Conservation (phyloP, 2,113 vertebrate genomes). For the Aspiorhynchus laticeps region DNA sequence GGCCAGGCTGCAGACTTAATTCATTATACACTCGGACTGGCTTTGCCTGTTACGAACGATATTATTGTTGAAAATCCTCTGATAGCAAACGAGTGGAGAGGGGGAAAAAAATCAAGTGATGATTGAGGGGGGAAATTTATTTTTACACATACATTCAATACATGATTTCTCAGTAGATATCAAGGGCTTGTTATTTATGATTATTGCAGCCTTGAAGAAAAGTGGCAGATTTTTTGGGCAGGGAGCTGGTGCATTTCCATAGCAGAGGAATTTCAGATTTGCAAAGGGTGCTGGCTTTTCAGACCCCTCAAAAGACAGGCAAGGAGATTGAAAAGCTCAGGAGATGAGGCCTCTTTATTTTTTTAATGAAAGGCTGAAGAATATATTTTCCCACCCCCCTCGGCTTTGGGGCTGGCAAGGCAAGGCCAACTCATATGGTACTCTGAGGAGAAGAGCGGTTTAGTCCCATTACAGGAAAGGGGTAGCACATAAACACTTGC, state of each 20-base stretch:
- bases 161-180: slow-evolving; percentile 80
- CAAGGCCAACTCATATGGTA: slow-evolving; percentile 22
- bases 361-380: slow-evolving; percentile 92
- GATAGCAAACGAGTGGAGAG: slow-evolving; percentile 75
- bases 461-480: slow-evolving; percentile 40
- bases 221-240: slow-evolving; percentile 58
- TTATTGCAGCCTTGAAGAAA: slow-evolving; percentile 72
- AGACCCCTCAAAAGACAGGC: slow-evolving; percentile 81
- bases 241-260: slow-evolving; percentile 79
- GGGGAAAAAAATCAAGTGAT: slow-evolving; percentile 47
- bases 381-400: slow-evolving; percentile 83
- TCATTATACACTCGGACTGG: slow-evolving; percentile 77
- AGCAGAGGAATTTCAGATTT: slow-evolving; percentile 84
- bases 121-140: slow-evolving; percentile 46
- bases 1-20: slow-evolving; percentile 78
- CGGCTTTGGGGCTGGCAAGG: slow-evolving; percentile 8
- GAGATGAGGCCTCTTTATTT: slow-evolving; percentile 88
- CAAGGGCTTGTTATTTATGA: slow-evolving; percentile 83
- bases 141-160: slow-evolving; percentile 73
- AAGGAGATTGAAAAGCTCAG: slow-evolving; percentile 85
- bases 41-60: slow-evolving; percentile 73
- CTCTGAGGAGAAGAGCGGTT: slow-evolving; percentile 43
- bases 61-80: slow-evolving; percentile 75
- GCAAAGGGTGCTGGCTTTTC: slow-evolving; percentile 79
- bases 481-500: slow-evolving; percentile 23